Percentiles rank a stretch among this genome's conserved stretches.
Conservation (phyloP, 2,888 invertebrate species). For the Chrysolina oricalcia region DNA sequence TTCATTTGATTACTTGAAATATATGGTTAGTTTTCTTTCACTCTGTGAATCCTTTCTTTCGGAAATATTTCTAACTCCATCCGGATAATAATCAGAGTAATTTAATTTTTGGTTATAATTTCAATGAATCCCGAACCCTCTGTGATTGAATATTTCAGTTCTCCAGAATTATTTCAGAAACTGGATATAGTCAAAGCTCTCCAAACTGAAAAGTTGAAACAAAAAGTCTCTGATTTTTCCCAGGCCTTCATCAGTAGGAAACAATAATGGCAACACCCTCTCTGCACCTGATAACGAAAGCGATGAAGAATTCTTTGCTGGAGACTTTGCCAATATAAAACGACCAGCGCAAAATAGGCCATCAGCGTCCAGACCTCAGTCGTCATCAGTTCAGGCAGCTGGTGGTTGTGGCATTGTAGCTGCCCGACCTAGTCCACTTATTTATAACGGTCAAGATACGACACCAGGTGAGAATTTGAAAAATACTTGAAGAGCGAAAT, state of each 20-base stretch:
- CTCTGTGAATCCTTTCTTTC: too few relatives aligned
- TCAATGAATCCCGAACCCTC: too few relatives aligned
- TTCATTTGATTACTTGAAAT: too few relatives aligned
- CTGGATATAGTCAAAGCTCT: too few relatives aligned
- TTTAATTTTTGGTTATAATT: too few relatives aligned
- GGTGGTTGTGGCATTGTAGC: conserved; percentile 71
- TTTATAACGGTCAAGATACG: conserved; percentile 76
- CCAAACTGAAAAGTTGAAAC: too few relatives aligned
- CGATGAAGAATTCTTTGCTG: conserved; percentile 56
- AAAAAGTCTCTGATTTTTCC: background rate
- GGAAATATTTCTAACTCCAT: too few relatives aligned
- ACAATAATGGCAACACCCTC: background rate
- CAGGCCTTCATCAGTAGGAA: conserved; percentile 14
- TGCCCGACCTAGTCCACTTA: conserved; percentile 74
- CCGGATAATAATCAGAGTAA: too few relatives aligned
- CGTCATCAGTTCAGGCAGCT: conserved; percentile 19
- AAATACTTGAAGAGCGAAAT: too few relatives aligned
- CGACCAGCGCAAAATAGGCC: conserved; percentile 39
- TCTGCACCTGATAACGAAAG: background rate
- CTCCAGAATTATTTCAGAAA: too few relatives aligned
- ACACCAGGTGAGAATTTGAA: conserved; percentile 73
- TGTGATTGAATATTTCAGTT: too few relatives aligned
- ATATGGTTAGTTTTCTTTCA: too few relatives aligned
- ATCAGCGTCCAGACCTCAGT: conserved; percentile 29
- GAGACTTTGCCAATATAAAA: conserved; percentile 58